Percentiles rank a stretch among this genome's conserved stretches.
phyloP scores from a whole-genome alignment of 2,113 vertebrate genomes.

The Talpa occidentalis region DNA sequence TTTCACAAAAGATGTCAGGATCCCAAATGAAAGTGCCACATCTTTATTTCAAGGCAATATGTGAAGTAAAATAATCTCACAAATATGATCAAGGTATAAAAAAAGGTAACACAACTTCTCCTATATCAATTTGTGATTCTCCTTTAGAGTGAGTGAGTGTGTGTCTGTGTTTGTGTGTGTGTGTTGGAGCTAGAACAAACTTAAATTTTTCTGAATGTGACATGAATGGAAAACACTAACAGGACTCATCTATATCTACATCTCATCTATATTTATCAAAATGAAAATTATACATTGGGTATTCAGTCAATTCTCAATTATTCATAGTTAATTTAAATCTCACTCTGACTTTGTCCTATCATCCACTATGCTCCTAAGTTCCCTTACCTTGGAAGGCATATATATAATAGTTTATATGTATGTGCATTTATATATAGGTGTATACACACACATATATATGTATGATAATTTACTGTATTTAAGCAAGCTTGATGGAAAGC shows the following conservation, averaged over 20 bases:
- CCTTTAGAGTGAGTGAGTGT: background rate
- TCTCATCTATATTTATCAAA: background rate
- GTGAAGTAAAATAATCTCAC: constrained; percentile 30
- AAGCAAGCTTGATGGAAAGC: background rate
- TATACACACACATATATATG: background rate
- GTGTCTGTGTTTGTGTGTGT: background rate
- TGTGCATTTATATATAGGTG: no score
- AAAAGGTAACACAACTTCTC: background rate
- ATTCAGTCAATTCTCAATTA: background rate
- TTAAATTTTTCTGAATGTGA: background rate
- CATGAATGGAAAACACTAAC: background rate
- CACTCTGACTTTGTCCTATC: background rate
- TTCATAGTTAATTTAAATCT: background rate
- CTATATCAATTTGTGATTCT: constrained; percentile 40
- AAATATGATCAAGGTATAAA: constrained; percentile 16
- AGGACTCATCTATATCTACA: background rate
- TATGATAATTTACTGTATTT: background rate
- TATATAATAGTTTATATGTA: no score
- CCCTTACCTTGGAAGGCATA: background rate
- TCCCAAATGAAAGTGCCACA: background rate
- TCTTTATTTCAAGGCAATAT: constrained; percentile 57
- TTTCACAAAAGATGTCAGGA: constrained; percentile 25
- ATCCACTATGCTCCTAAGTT: background rate
- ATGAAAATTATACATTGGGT: background rate
- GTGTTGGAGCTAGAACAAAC: constrained; percentile 24